These are phyloP conservation scores for Agrypnia vestita DNA, from an alignment of 1,140 invertebrate species.

Conservation along the genomic window DNA sequence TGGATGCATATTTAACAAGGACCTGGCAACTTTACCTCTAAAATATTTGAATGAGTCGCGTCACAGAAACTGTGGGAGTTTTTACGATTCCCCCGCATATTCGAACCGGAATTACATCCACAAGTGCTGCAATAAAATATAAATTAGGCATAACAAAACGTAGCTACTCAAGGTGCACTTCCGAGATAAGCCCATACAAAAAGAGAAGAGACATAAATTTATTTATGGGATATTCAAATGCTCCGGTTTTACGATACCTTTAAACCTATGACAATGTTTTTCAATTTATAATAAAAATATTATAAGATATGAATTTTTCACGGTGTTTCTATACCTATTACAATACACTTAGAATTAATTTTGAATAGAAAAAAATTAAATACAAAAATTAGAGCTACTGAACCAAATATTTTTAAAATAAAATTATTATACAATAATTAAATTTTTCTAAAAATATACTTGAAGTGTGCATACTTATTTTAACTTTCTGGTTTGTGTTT, in stretches of 20 bases:
- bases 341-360: too few relatives aligned
- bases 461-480: too few relatives aligned
- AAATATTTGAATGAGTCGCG: slow-evolving; percentile 20
- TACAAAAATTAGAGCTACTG: too few relatives aligned
- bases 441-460: too few relatives aligned
- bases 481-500: too few relatives aligned
- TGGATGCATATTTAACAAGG: too few relatives aligned
- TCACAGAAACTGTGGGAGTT: not conserved
- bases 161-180: slow-evolving; percentile 40
- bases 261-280: slow-evolving; percentile 32
- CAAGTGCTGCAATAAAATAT: slow-evolving; percentile 36
- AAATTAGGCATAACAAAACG: slow-evolving; percentile 40
- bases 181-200: slow-evolving; percentile 32
- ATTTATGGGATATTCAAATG: slow-evolving; percentile 18
- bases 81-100: slow-evolving; percentile 22
- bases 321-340: too few relatives aligned
- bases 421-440: too few relatives aligned
- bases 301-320: not conserved
- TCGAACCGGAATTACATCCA: not conserved
- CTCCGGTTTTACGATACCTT: slow-evolving; percentile 23
- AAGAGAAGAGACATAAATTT: slow-evolving; percentile 34
- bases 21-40: not conserved
- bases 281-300: slow-evolving; percentile 31
- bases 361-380: too few relatives aligned
- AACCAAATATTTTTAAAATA: too few relatives aligned